A percentile compares a stretch with the other conserved stretches of the same genome.
These are phyloP conservation scores for Empidonax alnorum DNA, from an alignment of 2,113 vertebrate genomes.

Conservation along the genomic window DNA sequence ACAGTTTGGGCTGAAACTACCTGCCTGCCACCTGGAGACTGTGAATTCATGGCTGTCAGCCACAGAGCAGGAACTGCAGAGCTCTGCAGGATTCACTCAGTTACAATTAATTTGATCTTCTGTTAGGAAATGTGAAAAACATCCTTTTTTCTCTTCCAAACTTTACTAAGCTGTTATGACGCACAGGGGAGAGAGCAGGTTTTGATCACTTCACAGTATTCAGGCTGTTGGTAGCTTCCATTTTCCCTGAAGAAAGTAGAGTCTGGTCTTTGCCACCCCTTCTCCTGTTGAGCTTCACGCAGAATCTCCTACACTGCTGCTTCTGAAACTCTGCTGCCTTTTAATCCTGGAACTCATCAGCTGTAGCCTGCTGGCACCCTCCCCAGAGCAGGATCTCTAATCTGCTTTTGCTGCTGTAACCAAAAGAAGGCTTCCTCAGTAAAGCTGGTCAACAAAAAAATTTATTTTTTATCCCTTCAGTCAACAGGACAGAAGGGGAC, in stretches of 20 bases:
- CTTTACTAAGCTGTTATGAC: background rate
- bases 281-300: background rate
- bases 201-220: background rate
- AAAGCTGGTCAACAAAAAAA: slow-evolving; percentile 13
- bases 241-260: background rate
- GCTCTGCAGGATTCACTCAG: background rate
- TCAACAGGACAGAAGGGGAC: background rate
- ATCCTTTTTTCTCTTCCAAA: background rate
- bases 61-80: background rate
- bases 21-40: background rate
- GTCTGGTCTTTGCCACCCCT: background rate
- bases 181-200: background rate
- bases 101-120: background rate
- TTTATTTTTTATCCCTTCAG: background rate
- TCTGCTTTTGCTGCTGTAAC: slow-evolving; percentile 35
- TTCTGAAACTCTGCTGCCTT: slow-evolving; percentile 37
- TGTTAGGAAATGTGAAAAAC: background rate
- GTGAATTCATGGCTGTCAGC: background rate
- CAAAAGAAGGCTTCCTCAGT: slow-evolving; percentile 31
- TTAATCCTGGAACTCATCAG: slow-evolving; percentile 52
- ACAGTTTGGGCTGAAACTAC: background rate
- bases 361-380: slow-evolving; percentile 27
- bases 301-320: slow-evolving; percentile 3
- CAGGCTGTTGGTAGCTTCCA: background rate
- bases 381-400: slow-evolving; percentile 30